phyloP scores from a whole-genome alignment of 2,888 invertebrate genomes.

The Ophion ellenae region DNA sequence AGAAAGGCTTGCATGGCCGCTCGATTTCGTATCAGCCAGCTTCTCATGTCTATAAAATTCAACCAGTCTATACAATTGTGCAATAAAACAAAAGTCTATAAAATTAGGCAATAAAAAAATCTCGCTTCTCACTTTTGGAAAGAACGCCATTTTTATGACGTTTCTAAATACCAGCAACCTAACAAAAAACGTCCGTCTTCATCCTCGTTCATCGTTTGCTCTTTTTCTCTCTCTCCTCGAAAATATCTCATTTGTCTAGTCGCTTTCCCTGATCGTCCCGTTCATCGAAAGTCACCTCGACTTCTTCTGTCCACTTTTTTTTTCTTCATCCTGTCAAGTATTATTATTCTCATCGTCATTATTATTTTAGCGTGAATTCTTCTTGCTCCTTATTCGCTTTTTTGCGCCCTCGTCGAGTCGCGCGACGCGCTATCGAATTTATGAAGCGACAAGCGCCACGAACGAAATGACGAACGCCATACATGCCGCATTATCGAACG shows the following conservation, averaged over 20 bases:
- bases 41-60: background rate
- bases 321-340: slow-evolving; percentile 14
- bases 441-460: slow-evolving; percentile 47
- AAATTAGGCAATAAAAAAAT: background rate
- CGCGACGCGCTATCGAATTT: slow-evolving; percentile 58
- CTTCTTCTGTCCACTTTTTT: slow-evolving; percentile 35
- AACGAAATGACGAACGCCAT: slow-evolving; percentile 38
- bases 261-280: slow-evolving; percentile 56
- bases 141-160: too few relatives aligned
- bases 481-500: slow-evolving; percentile 70
- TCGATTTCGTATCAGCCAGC: slow-evolving; percentile 10
- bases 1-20: background rate
- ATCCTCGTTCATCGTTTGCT: background rate
- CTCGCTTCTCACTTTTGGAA: too few relatives aligned
- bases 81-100: background rate
- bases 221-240: slow-evolving; percentile 15
- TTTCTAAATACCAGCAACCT: too few relatives aligned
- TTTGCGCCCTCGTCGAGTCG: slow-evolving; percentile 14
- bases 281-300: slow-evolving; percentile 48
- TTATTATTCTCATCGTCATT: slow-evolving; percentile 17
- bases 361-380: background rate
- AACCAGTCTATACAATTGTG: background rate
- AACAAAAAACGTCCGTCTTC: too few relatives aligned
- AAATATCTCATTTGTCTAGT: slow-evolving; percentile 68
- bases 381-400: background rate